These are phyloP conservation scores for Camponotus floridanus DNA, from an alignment of 1,140 invertebrate genomes.

Conservation along the genomic window DNA sequence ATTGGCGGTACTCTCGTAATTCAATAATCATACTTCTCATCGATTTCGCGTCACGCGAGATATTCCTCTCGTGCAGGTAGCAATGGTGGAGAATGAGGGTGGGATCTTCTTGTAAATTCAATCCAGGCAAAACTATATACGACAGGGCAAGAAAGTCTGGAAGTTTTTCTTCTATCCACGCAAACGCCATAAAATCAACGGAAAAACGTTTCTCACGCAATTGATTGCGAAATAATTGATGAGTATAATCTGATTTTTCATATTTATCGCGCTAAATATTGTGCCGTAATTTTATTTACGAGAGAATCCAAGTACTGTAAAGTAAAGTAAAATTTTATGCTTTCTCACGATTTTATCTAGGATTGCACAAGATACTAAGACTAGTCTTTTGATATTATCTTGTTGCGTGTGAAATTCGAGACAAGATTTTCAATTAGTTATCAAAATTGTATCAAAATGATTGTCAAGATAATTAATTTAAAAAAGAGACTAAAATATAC, in stretches of 20 bases:
- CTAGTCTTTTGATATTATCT: no score
- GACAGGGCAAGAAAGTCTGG: slow-evolving; percentile 13
- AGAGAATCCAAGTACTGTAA: slow-evolving; percentile 3
- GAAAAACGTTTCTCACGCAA: neutral
- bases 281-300: neutral
- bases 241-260: slow-evolving; percentile 35
- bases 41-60: slow-evolving; percentile 52
- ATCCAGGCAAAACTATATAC: slow-evolving; percentile 8
- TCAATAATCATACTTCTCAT: slow-evolving; percentile 62
- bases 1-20: slow-evolving; percentile 53
- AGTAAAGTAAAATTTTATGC: slow-evolving; percentile 24
- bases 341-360: neutral
- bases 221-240: neutral
- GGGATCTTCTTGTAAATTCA: slow-evolving; percentile 45
- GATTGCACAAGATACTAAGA: no score
- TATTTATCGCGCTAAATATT: slow-evolving; percentile 7
- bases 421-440: no score
- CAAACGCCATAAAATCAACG: neutral
- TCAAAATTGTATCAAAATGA: no score
- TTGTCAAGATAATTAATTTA: no score
- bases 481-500: no score
- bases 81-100: slow-evolving; percentile 22
- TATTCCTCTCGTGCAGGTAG: slow-evolving; percentile 17
- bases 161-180: slow-evolving; percentile 38
- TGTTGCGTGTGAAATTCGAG: no score